Percentiles rank a stretch among this genome's conserved stretches.
Conservation (phyloP, 1,140 invertebrate species). For the Hypsibius dujardini region DNA sequence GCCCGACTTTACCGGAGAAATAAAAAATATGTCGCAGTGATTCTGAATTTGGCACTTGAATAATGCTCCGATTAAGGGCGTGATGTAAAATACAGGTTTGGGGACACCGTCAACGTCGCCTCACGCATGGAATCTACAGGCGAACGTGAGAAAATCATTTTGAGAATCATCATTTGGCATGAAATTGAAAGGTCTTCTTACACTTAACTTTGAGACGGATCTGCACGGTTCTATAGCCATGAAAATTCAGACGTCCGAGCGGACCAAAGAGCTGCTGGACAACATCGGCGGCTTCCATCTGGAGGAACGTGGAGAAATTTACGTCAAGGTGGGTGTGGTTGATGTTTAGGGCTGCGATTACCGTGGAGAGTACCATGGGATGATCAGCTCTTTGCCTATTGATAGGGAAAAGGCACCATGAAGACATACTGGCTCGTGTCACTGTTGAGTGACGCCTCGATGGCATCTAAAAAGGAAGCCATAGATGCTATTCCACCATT, state of each 20-base stretch:
- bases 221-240: constrained; percentile 45
- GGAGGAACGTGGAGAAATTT: constrained; percentile 57
- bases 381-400: not conserved
- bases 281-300: constrained; percentile 58
- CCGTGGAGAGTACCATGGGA: not conserved
- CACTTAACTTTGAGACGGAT: no score
- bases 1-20: not conserved
- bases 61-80: not conserved
- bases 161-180: no score
- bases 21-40: not conserved
- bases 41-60: not conserved
- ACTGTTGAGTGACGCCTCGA: no score
- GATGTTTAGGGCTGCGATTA: not conserved
- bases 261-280: constrained; percentile 53
- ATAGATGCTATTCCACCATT: no score
- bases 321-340: constrained; percentile 51
- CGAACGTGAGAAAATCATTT: constrained; percentile 36
- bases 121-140: constrained; percentile 39
- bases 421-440: constrained; percentile 34
- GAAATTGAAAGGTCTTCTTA: no score
- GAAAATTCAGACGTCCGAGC: constrained; percentile 59
- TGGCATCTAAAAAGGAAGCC: no score
- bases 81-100: constrained; percentile 46
- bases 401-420: constrained; percentile 32
- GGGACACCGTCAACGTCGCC: constrained; percentile 41